Evolutionary conservation across 1,140 invertebrate genomes (phyloP), one percentile per base, ranked within the genome.

Genomic region (Ptiloglossa arizonensis): DNA sequence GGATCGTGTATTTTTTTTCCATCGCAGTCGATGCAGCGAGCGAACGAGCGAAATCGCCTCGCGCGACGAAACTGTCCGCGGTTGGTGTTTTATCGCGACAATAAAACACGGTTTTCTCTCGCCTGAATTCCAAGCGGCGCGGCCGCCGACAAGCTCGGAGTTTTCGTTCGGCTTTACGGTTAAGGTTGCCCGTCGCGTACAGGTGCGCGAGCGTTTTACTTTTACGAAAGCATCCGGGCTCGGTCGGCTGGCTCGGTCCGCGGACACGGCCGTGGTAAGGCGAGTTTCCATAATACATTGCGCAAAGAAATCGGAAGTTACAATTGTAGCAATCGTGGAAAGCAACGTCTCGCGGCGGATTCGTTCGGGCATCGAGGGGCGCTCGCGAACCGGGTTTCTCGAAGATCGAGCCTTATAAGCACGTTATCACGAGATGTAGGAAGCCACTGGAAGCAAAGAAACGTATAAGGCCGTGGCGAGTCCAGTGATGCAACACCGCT

Each of bases 381-480:
- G 54, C 54, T n/a, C 54, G 69, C 73, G 72, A 59, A 66, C 59
- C 19, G 27, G 54, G 78, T 79, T 72, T 72, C 81, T 79, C 79
- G 69, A 81, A 78, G 83, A 86, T 83, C 74, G 59, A 71, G 69
- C 85, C 85, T 86, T 86, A 86, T 86, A 86, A 86, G 85, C 79
- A 85, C 74, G 85, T 86, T 86, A 86, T 86, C 81, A 80, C 66
- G 73, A 62, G 76, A 82, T 82, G 77, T 83, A 86, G 85, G 85
- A 87, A 86, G 85, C 85, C 72, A 54, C 68, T 66, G 74, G 81
- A 22, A 81, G 62, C 70, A 86, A 81, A 86, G 74, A 80, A 86
- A 59, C 79, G 68, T 85, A 86, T 86, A 86, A 82, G 84, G 84
- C 66, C 68, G 83, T 38, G 62, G 57, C 67, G 46, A 83, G 80